These are phyloP conservation scores for Eupithecia inturbata DNA, from an alignment of 2,888 invertebrate genomes.

Conservation along the genomic window DNA sequence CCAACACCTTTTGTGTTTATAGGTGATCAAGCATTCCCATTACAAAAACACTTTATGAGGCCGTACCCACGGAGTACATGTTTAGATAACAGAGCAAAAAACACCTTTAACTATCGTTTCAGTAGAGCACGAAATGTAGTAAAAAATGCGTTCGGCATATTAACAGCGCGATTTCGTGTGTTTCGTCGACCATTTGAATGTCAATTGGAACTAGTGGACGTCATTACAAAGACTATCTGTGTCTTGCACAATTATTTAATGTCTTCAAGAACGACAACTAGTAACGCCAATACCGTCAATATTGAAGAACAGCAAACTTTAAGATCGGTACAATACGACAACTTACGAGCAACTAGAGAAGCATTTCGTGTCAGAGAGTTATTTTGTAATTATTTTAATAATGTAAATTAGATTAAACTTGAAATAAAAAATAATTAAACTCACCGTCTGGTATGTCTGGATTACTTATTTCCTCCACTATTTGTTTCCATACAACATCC, in stretches of 20 bases:
- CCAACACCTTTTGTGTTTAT: constrained; percentile 32
- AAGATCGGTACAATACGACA: constrained; percentile 41
- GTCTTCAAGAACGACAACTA: constrained; percentile 41
- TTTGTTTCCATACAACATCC: constrained; percentile 42
- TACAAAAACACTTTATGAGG: constrained; percentile 40
- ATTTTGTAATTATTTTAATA: constrained; percentile 47
- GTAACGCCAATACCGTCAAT: constrained; percentile 29
- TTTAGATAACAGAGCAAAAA: constrained; percentile 35
- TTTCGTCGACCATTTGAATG: constrained; percentile 45
- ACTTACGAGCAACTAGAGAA: constrained; percentile 45
- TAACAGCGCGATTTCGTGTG: constrained; percentile 33
- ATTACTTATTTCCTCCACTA: constrained; percentile 45
- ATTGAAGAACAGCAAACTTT: constrained; percentile 42
- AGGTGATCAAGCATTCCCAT: constrained; percentile 29
- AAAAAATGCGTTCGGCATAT: constrained; percentile 17
- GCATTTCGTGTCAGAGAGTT: constrained; percentile 45
- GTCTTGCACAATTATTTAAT: constrained; percentile 43
- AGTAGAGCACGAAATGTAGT: too few relatives aligned
- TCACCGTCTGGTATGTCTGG: constrained; percentile 45
- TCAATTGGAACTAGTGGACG: constrained; percentile 43
- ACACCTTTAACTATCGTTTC: constrained; percentile 5
- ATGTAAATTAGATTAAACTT: constrained; percentile 13
- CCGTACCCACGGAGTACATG: constrained; percentile 37
- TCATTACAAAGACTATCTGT: constrained; percentile 44
- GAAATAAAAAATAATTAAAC: constrained; percentile 39